Evolutionary conservation across 2,113 vertebrate species (phyloP), one percentile per base, ranked within the genome.

Genomic region (Synodontis membranacea): DNA sequence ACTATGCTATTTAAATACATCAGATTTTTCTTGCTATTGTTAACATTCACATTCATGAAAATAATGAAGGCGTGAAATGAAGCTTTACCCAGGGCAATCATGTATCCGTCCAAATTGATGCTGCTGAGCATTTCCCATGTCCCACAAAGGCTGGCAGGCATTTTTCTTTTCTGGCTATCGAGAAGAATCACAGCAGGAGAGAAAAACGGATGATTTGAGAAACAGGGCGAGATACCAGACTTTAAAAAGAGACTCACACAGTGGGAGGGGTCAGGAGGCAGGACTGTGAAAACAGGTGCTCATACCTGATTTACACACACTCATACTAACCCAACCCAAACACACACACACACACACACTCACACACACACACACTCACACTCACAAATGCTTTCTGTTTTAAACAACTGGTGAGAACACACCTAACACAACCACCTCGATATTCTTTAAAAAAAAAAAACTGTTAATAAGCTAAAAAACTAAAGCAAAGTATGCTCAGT

Each of bases 81-180:
- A 85, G n/a, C 88, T 95, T 91, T 93, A 97, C 97, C 97, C 89
- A 97, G 91, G 80, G 94, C 95, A 85, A 93, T 89, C 97, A 97
- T 96, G 80, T 96, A 98, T 52, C 95, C 90, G 31, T 98, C 96
- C 28, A 96, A 93, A 92, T 98, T 97, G 87, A 95, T 94, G 89
- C 91, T 97, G 93, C 94, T 96, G 88, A 94, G 80, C n/a, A 97
- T 93, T 58, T 96, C 96, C 97, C 97, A 97, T 76, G 94, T 96
- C 15, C 97, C 96, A 52, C 91, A 96, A 84, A 97, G 90, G 89
- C 96, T 94, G 31, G 88, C 87, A 15, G 95, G 93, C 97, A 97
- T 97, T 31, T 34, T 31, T 23, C 42, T 75, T 9, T 88, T 48
- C 48, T 46, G 31, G 3, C 39, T 54, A 39, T 44, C 39, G 54